Conservation (phyloP, 2,888 invertebrate genomes). For the Julus scandinavius region DNA sequence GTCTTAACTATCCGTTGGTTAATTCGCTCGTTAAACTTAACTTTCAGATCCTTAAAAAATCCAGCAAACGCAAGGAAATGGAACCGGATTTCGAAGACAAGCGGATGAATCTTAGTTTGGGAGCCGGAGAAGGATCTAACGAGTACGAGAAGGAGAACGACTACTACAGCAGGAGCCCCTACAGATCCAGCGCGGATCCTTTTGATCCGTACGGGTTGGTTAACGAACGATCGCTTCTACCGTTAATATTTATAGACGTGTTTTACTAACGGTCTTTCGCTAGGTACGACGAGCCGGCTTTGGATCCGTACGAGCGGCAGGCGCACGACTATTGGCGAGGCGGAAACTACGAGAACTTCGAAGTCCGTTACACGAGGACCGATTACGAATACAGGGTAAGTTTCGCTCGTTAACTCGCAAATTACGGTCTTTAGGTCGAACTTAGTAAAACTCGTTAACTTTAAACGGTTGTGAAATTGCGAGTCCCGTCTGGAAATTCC, state of each 20-base stretch:
- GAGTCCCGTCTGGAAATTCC: too few species aligned
- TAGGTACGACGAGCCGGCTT: conserved; percentile 57
- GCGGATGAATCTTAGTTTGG: conserved; percentile 87
- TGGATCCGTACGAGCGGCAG: conserved; percentile 58
- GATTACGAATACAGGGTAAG: conserved; percentile 56
- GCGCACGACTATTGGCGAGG: conserved; percentile 59
- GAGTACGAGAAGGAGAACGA: conserved; percentile 63
- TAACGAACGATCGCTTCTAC: too few species aligned
- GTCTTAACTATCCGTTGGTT: too few species aligned
- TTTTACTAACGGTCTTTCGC: background rate
- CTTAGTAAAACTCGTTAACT: too few species aligned
- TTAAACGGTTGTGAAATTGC: too few species aligned
- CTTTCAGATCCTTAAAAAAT: conserved; percentile 81
- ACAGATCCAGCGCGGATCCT: conserved; percentile 50
- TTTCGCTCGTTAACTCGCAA: background rate
- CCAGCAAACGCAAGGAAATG: conserved; percentile 91
- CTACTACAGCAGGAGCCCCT: conserved; percentile 58
- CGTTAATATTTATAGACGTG: too few species aligned
- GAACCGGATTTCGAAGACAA: conserved; percentile 97
- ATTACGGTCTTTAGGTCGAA: background rate
- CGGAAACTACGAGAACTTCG: conserved; percentile 66
- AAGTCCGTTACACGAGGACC: conserved; percentile 63
- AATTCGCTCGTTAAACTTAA: too few species aligned
- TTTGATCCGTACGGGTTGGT: conserved; percentile 56
- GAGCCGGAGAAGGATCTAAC: conserved; percentile 80